These are phyloP conservation scores for Cranoglanis bouderius DNA, from an alignment of 2,113 vertebrate species.

Conservation along the genomic window DNA sequence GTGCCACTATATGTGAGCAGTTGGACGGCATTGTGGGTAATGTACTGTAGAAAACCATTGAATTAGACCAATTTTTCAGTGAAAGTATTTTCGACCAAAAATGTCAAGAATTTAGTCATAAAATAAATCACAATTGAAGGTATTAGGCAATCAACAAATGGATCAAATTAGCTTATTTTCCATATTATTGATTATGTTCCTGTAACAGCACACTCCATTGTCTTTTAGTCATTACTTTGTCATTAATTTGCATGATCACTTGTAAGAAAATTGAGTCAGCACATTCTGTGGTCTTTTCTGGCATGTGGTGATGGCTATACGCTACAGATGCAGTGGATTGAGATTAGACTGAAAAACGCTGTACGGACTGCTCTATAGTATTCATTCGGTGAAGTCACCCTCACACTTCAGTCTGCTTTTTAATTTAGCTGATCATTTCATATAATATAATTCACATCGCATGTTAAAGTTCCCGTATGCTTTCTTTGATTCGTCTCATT, in stretches of 20 bases:
- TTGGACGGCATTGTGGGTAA: not conserved
- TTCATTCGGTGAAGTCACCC: not conserved
- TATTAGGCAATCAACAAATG: not conserved
- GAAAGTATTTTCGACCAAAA: not conserved
- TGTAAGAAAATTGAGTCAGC: not conserved
- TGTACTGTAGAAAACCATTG: not conserved
- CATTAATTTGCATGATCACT: not conserved
- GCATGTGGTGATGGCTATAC: not conserved
- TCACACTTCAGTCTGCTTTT: not conserved
- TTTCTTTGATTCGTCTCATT: conserved; percentile 5
- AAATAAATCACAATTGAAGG: not conserved
- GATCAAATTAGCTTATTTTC: not conserved
- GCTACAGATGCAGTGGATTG: not conserved
- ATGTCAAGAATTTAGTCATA: not conserved
- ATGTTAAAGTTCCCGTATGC: not conserved
- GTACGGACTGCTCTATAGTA: not conserved
- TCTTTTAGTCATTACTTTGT: not conserved
- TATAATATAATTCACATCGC: conserved; percentile 1
- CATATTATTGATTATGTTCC: not conserved
- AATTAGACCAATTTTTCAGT: not conserved
- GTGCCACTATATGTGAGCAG: not conserved
- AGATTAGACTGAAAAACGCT: not conserved
- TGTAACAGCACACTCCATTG: not conserved
- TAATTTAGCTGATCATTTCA: conserved; percentile 3
- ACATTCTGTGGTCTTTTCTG: not conserved